Evolutionary conservation across 2,113 vertebrate species (phyloP).

Genomic region (Albula goreensis): DNA sequence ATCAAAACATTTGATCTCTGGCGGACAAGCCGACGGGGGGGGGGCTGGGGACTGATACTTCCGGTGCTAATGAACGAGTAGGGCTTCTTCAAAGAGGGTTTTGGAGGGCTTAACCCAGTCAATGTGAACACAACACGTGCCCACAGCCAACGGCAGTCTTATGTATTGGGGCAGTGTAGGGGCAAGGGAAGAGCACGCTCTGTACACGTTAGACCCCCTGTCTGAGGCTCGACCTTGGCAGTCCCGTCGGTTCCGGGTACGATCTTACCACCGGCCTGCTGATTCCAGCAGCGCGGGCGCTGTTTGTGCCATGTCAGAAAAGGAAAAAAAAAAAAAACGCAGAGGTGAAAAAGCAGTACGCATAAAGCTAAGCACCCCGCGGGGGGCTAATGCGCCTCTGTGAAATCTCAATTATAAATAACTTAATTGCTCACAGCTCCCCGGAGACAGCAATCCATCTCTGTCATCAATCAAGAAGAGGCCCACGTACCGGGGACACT

Average conservation of each 20-base stretch:
- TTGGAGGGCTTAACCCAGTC: slow-evolving; percentile 48
- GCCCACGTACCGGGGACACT: slow-evolving; percentile 57
- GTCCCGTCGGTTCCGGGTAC: too few species aligned
- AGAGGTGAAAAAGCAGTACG: not conserved
- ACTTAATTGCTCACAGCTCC: slow-evolving; percentile 61
- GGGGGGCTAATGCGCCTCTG: slow-evolving; percentile 40
- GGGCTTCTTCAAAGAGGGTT: slow-evolving; percentile 39
- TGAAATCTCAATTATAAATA: slow-evolving; percentile 68
- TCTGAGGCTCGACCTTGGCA: not conserved
- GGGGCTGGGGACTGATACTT: not conserved
- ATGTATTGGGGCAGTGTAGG: too few species aligned
- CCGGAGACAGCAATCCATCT: slow-evolving; percentile 61
- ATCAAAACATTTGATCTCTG: not conserved
- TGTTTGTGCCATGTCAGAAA: not conserved
- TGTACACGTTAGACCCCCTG: slow-evolving; percentile 5
- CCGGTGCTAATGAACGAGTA: slow-evolving; percentile 4
- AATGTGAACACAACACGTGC: slow-evolving; percentile 29
- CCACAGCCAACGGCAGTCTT: slow-evolving; percentile 28
- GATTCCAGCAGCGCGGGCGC: not conserved
- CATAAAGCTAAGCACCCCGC: slow-evolving; percentile 5
- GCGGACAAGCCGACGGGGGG: too few species aligned
- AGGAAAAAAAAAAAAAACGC: not conserved
- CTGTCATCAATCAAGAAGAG: slow-evolving; percentile 63
- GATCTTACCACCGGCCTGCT: not conserved
- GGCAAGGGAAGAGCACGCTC: not conserved